Conservation (phyloP, 37 sponge, comb jelly and placozoan species). For the Spongilla lacustris region DNA sequence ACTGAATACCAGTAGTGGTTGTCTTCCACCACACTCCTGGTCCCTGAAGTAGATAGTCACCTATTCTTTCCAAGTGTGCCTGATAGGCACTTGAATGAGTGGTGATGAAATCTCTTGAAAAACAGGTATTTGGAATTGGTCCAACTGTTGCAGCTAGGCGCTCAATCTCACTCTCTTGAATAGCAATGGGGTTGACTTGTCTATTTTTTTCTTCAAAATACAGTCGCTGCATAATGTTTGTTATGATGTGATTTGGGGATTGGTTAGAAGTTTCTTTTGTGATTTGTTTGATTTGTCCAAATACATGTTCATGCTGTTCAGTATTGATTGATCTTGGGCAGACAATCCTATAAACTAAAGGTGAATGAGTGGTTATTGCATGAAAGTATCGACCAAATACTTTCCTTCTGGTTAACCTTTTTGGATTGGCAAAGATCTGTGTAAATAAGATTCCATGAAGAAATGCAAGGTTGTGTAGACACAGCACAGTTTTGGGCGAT, state of each 20-base stretch:
- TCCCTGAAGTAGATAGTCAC: conserved; percentile 13
- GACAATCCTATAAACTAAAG: conserved; percentile 6
- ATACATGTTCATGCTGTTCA: conserved; percentile 28
- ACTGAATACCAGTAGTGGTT: conserved; percentile 6
- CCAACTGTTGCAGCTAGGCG: too few relatives aligned
- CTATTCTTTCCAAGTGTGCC: conserved; percentile 27
- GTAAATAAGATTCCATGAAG: conserved; percentile 11
- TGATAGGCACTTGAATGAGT: neutral
- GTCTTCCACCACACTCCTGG: conserved; percentile 5
- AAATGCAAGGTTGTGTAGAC: conserved; percentile 24
- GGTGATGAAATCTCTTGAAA: neutral
- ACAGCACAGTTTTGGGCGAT: neutral
- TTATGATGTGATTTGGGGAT: conserved; percentile 9
- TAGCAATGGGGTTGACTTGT: too few relatives aligned
- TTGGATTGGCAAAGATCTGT: neutral
- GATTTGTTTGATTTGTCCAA: conserved; percentile 23
- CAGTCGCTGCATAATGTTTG: conserved; percentile 11
- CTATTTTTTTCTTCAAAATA: conserved; percentile 8
- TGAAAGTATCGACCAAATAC: conserved; percentile 40
- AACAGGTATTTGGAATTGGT: neutral
- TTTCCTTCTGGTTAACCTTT: neutral
- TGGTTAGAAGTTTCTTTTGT: conserved; percentile 23
- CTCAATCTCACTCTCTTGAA: too few relatives aligned
- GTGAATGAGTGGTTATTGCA: conserved; percentile 21
- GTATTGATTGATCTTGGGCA: conserved; percentile 17